These are phyloP conservation scores for Drosophila peninsularis DNA, from an alignment of 2,888 invertebrate genomes.

Conservation along the genomic window DNA sequence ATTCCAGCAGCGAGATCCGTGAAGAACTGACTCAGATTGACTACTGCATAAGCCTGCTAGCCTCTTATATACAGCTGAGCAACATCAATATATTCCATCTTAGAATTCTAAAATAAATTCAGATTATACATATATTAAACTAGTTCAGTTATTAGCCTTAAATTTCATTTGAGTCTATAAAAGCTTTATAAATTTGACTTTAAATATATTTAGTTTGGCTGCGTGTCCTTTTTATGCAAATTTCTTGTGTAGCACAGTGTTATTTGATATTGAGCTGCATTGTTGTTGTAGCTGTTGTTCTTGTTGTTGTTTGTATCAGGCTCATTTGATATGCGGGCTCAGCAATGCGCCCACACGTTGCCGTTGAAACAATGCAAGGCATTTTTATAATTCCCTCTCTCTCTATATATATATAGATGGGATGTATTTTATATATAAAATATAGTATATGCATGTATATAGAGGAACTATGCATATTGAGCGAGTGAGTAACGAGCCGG, in stretches of 20 bases:
- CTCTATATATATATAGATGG: slow-evolving; percentile 15
- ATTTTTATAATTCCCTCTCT: slow-evolving; percentile 45
- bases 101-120: no score
- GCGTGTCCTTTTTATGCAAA: slow-evolving; percentile 8
- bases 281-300: slow-evolving; percentile 23
- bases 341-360: slow-evolving; percentile 73
- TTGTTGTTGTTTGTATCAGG: slow-evolving; percentile 34
- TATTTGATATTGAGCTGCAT: slow-evolving; percentile 58
- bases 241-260: slow-evolving; percentile 53
- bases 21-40: no score
- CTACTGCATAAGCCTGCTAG: no score
- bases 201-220: neutral
- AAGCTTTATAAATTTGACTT: neutral
- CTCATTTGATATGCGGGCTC: slow-evolving; percentile 78
- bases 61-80: no score
- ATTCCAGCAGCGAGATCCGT: no score
- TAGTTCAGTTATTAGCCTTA: neutral
- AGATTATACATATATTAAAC: neutral
- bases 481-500: slow-evolving; percentile 61
- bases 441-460: slow-evolving; percentile 14
- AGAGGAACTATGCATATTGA: slow-evolving; percentile 42
- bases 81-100: no score
- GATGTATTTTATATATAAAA: slow-evolving; percentile 46
- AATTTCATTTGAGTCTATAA: neutral
- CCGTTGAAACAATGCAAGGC: slow-evolving; percentile 70